Conservation (phyloP, 2,888 invertebrate genomes). For the Teleiodes luculella region DNA sequence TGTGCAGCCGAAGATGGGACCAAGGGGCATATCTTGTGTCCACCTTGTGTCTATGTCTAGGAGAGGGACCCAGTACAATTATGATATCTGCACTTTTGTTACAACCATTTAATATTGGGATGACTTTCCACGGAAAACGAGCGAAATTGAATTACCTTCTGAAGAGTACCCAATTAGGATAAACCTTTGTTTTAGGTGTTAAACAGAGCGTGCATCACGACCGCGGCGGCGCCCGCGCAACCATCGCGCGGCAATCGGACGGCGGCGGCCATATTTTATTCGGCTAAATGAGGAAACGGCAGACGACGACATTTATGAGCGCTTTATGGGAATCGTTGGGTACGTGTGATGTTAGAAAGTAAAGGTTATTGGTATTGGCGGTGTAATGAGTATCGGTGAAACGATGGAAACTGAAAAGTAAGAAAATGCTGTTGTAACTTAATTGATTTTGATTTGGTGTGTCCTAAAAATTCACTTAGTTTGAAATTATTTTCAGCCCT, state of each 20-base stretch:
- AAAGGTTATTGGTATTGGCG: neutral
- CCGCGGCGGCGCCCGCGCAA: slow-evolving; percentile 2
- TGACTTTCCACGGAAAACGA: neutral
- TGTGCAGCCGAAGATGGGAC: too few relatives aligned
- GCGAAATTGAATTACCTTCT: slow-evolving; percentile 1
- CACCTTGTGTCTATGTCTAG: too few relatives aligned
- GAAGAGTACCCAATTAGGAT: slow-evolving; percentile 2
- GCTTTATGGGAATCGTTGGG: slow-evolving; percentile 11
- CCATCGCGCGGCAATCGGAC: neutral
- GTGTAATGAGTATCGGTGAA: neutral
- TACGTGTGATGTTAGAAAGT: slow-evolving; percentile 1
- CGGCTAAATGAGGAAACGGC: slow-evolving; percentile 16
- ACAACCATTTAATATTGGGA: neutral
- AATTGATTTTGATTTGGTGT: too few relatives aligned
- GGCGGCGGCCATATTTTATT: slow-evolving; percentile 16
- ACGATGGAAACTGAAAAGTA: neutral
- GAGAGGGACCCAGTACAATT: too few relatives aligned
- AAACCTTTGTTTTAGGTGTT: slow-evolving; percentile 13
- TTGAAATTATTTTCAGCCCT: too few relatives aligned
- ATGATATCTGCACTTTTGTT: too few relatives aligned
- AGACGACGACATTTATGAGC: slow-evolving; percentile 10
- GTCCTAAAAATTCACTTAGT: too few relatives aligned
- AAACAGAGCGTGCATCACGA: slow-evolving; percentile 25
- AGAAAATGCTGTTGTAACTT: too few relatives aligned
- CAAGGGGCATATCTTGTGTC: too few relatives aligned